These are phyloP conservation scores for Helicoverpa assulta DNA, from an alignment of 2,888 invertebrate species.

Conservation along the genomic window DNA sequence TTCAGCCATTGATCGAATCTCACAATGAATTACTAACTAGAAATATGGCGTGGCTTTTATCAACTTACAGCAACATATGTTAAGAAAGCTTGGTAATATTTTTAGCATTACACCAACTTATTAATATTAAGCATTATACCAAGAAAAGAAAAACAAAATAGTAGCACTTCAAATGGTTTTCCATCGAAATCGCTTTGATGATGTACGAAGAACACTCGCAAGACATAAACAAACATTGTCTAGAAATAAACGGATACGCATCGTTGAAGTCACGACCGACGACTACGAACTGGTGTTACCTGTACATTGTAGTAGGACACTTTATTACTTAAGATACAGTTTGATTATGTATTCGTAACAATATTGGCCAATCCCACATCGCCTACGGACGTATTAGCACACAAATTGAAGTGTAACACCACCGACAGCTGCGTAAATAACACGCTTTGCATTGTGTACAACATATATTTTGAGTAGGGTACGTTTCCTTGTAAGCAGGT, in stretches of 20 bases:
- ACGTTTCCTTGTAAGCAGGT: constrained; percentile 29
- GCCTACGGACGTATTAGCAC: constrained; percentile 65
- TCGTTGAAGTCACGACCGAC: constrained; percentile 48
- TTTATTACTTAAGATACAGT: constrained; percentile 36
- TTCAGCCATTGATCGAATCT: constrained; percentile 21
- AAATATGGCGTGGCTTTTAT: no score
- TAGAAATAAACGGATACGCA: constrained; percentile 70
- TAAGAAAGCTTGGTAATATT: neutral
- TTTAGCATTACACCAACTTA: constrained; percentile 16
- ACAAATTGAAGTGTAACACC: constrained; percentile 65
- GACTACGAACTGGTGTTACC: constrained; percentile 40
- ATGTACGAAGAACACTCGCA: constrained; percentile 71
- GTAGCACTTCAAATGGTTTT: constrained; percentile 24
- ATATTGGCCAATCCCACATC: constrained; percentile 52
- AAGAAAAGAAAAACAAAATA: constrained; percentile 25
- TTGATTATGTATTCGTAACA: constrained; percentile 51
- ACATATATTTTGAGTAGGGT: constrained; percentile 26
- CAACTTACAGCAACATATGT: constrained; percentile 4
- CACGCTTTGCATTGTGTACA: constrained; percentile 30
- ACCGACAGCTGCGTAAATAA: constrained; percentile 68
- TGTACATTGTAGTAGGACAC: constrained; percentile 23
- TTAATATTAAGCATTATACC: constrained; percentile 8
- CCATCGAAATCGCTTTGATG: constrained; percentile 67
- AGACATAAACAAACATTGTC: constrained; percentile 70
- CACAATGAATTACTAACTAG: constrained; percentile 22